A percentile compares a stretch with the other conserved stretches of the same genome.
phyloP scores from a whole-genome alignment of 2,113 vertebrate genomes.

The Albula goreensis region DNA sequence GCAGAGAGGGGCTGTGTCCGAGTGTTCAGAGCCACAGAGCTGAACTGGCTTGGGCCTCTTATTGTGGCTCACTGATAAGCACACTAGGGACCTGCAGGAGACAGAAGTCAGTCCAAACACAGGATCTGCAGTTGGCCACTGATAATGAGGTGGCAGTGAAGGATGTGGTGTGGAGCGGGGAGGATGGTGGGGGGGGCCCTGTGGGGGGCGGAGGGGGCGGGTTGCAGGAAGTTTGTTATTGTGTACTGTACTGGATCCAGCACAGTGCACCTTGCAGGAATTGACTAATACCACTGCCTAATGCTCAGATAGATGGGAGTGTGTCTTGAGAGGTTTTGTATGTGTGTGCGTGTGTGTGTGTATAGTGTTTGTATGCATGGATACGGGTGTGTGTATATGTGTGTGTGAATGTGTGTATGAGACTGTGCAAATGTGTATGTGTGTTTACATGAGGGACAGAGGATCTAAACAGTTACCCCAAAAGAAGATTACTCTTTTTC shows the following conservation, averaged over 20 bases:
- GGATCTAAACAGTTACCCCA: too few species aligned
- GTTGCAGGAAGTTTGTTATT: slow-evolving; percentile 46
- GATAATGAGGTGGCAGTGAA: slow-evolving; percentile 1
- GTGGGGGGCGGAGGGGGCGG: not conserved
- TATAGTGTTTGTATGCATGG: not conserved
- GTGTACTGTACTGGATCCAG: not conserved
- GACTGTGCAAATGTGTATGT: too few species aligned
- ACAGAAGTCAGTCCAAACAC: slow-evolving; percentile 2
- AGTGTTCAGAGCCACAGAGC: not conserved
- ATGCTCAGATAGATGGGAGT: not conserved
- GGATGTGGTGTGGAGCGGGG: not conserved
- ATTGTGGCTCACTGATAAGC: slow-evolving; percentile 13
- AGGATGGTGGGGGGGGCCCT: not conserved
- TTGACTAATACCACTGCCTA: not conserved
- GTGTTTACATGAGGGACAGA: too few species aligned
- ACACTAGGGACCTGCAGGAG: slow-evolving; percentile 4
- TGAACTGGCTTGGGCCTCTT: not conserved
- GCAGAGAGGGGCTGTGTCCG: too few species aligned
- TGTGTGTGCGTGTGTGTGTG: not conserved
- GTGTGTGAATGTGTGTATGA: not conserved
- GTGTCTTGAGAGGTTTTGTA: not conserved
- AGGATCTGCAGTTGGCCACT: slow-evolving; percentile 7
- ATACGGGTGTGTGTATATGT: not conserved
- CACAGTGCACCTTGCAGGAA: slow-evolving; percentile 5
- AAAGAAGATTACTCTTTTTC: too few species aligned